Base-by-base conservation (phyloP, 1,140 invertebrate genomes). In the Aphis gossypii region DNA sequence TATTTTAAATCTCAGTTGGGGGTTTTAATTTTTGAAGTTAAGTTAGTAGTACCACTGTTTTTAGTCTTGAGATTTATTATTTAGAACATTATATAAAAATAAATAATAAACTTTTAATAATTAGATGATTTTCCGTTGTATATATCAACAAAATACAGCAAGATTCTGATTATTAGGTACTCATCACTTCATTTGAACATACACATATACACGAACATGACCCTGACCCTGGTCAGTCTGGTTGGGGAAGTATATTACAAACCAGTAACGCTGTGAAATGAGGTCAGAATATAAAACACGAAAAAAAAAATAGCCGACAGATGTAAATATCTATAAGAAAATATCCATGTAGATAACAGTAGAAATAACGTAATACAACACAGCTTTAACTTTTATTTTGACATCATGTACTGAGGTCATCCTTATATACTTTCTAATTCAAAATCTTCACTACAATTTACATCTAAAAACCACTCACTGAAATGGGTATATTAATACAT, bases 171-270 rank as follows among this genome's bases (percentile, higher is more conserved):
- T 92, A 84, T 92, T 93, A 41, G 38, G 38, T 41, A 84, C 48
- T 54, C 48, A 84, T 93, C 82, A 93, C 82, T 56, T 93, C 44
- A 93, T 93, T 84, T 44, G 30, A 38, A 93, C 48, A 46, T 76
- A n/a, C 14, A 51, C 14, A 60, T 23, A 60, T 60, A 76, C 60
- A 76, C n/a, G 60, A n/a, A 76, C 76, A 54, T 56, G 92, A 93
- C 76, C 82, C 76, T 93, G 92, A 86, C 92, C 92, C 92, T 93
- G 92, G 82, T 51, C 68, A 48, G 38, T 92, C 91, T 84, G 46
- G 76, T 93, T 25, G 35, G 90, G 82, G 46, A 93, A 86, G 68
- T 54, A 1, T 84, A 54, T 54, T 41, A 84, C 25, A 93, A 93
- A 84, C 92, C 92, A 93, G 92, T 93, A 93, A 48, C 30, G 8